Evolutionary conservation across 1,140 invertebrate species (phyloP).

Genomic region (Ceratina australensis): DNA sequence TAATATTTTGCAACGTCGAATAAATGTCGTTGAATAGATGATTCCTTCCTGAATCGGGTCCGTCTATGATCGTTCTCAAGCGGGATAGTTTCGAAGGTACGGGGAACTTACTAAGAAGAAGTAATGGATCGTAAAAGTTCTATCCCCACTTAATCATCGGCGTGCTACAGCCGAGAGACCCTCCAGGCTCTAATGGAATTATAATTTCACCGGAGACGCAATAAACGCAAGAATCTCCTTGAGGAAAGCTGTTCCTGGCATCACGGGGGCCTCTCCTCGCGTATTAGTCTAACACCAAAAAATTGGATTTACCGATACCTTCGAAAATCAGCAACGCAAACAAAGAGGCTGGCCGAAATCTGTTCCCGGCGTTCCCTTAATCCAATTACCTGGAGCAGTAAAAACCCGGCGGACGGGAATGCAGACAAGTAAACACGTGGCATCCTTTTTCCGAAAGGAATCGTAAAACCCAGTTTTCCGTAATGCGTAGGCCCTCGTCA

Average conservation of each 20-base stretch:
- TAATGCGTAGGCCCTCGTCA: conserved; percentile 1
- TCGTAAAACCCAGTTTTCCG: conserved; percentile 56
- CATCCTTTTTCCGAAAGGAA: neutral
- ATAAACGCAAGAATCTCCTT: neutral
- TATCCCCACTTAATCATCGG: neutral
- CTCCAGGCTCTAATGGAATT: conserved; percentile 19
- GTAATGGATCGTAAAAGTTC: conserved; percentile 7
- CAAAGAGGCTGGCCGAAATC: neutral
- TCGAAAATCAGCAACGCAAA: conserved; percentile 7
- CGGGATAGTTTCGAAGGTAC: neutral
- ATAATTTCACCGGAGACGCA: neutral
- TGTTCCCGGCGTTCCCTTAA: neutral
- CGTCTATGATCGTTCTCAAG: neutral
- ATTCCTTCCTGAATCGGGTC: neutral
- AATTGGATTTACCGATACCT: conserved; percentile 38
- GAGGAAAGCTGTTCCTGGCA: neutral
- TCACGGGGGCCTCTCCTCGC: neutral
- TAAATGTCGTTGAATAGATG: no score
- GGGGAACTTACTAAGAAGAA: neutral
- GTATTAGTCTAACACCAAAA: conserved; percentile 4
- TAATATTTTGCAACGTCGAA: no score
- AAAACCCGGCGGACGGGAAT: neutral
- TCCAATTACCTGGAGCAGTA: conserved; percentile 39
- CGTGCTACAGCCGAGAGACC: neutral
- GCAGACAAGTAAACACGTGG: neutral